These are phyloP conservation scores for Vimba vimba DNA, from an alignment of 2,113 vertebrate species.

Conservation along the genomic window DNA sequence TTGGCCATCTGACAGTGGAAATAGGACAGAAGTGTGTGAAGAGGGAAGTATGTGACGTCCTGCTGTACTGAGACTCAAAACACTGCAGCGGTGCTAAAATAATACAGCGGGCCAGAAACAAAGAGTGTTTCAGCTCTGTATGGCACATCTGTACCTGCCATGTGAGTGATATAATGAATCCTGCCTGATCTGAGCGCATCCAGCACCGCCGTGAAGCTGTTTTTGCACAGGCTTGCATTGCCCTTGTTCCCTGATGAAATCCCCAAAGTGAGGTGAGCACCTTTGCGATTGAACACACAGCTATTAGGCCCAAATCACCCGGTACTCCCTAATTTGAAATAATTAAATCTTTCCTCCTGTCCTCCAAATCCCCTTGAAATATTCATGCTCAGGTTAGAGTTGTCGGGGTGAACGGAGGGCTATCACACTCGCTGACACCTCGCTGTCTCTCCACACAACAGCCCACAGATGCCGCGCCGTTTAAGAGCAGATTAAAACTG, in stretches of 20 bases:
- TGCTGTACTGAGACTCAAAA: not conserved
- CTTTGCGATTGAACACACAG: not conserved
- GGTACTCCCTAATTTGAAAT: constrained; percentile 58
- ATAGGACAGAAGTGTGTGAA: not conserved
- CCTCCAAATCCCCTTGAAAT: constrained; percentile 64
- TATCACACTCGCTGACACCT: constrained; percentile 54
- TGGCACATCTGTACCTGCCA: not conserved
- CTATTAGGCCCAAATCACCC: constrained; percentile 57
- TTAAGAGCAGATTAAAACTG: constrained; percentile 63
- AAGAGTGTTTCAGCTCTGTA: not conserved
- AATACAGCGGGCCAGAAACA: not conserved
- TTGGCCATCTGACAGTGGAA: not conserved
- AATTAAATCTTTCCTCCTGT: constrained; percentile 62
- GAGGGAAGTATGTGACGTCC: not conserved
- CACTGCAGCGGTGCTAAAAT: not conserved
- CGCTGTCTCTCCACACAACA: constrained; percentile 44
- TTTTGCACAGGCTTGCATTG: constrained; percentile 3
- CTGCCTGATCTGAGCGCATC: constrained; percentile 31
- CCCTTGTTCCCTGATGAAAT: constrained; percentile 30
- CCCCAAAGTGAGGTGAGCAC: constrained; percentile 36
- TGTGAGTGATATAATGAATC: not conserved
- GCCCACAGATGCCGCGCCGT: constrained; percentile 54
- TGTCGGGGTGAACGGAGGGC: constrained; percentile 56
- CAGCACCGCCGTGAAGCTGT: not conserved
- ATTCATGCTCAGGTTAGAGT: constrained; percentile 63